Conservation (phyloP, 2,797 vertebrate species). For the Novumbra hubbsi region DNA sequence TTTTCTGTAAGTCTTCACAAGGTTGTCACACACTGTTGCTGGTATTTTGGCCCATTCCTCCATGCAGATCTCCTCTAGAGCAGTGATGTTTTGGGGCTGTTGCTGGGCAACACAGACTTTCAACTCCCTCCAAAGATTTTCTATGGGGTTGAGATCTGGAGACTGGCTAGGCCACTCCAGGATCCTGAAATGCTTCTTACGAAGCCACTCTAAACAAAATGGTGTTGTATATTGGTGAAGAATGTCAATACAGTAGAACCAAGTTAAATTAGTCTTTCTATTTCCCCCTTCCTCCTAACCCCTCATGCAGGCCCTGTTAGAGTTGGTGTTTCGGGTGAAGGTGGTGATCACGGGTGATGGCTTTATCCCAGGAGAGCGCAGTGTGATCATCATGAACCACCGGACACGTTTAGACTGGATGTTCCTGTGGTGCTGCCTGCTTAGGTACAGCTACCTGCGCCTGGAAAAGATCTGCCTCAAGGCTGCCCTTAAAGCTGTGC, state of each 20-base stretch:
- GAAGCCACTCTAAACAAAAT: too few relatives aligned
- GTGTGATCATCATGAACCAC: constrained; percentile 99
- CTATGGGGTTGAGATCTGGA: too few relatives aligned
- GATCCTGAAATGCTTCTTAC: too few relatives aligned
- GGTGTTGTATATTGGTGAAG: too few relatives aligned
- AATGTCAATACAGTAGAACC: not conserved
- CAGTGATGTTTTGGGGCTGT: too few relatives aligned
- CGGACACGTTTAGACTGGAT: constrained; percentile 98
- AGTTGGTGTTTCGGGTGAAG: constrained; percentile 93
- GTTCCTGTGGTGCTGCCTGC: constrained; percentile 97
- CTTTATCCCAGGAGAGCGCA: constrained; percentile 94
- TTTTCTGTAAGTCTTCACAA: too few relatives aligned
- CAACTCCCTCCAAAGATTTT: too few relatives aligned
- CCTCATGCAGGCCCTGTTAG: constrained; percentile 84
- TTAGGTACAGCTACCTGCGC: constrained; percentile 96
- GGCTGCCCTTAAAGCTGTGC: constrained; percentile 89
- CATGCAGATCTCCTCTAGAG: too few relatives aligned
- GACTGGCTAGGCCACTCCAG: too few relatives aligned
- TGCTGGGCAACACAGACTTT: too few relatives aligned
- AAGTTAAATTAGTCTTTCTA: constrained; percentile 20
- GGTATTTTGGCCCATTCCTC: too few relatives aligned
- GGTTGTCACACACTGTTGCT: too few relatives aligned
- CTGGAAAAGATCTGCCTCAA: constrained; percentile 98
- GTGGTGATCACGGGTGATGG: constrained; percentile 96
- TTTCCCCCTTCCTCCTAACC: constrained; percentile 14